These are phyloP conservation scores for Tipula vernalis DNA, from an alignment of 2,888 invertebrate genomes.

Conservation along the genomic window DNA sequence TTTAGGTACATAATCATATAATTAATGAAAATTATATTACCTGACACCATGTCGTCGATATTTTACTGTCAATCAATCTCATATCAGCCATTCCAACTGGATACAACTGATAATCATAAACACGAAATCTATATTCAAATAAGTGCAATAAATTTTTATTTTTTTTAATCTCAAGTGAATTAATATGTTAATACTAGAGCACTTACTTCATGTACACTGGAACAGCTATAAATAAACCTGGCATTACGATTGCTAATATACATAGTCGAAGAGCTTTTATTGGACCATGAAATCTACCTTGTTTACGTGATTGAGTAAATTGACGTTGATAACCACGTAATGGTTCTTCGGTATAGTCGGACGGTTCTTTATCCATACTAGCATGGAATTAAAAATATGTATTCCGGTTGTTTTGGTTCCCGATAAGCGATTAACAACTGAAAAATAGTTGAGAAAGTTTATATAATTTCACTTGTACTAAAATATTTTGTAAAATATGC, in stretches of 20 bases:
- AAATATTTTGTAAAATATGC: no score
- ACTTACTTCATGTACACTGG: constrained; percentile 53
- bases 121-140: constrained; percentile 40
- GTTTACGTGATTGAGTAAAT: not conserved
- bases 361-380: not conserved
- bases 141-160: not conserved
- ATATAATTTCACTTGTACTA: no score
- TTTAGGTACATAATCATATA: not conserved
- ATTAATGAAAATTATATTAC: constrained; percentile 32
- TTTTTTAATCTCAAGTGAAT: not conserved
- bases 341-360: not conserved
- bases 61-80: constrained; percentile 56
- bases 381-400: not conserved
- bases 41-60: constrained; percentile 72
- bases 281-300: constrained; percentile 34
- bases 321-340: not conserved
- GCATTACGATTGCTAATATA: constrained; percentile 49
- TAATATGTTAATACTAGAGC: not conserved
- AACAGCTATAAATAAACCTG: constrained; percentile 49
- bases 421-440: not conserved
- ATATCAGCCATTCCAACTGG: constrained; percentile 65
- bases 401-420: not conserved
- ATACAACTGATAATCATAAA: constrained; percentile 56
- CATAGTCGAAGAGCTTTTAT: constrained; percentile 48
- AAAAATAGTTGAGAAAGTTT: not conserved